Evolutionary conservation across 2,888 invertebrate genomes (phyloP).

Genomic region (Julus scandinavius): DNA sequence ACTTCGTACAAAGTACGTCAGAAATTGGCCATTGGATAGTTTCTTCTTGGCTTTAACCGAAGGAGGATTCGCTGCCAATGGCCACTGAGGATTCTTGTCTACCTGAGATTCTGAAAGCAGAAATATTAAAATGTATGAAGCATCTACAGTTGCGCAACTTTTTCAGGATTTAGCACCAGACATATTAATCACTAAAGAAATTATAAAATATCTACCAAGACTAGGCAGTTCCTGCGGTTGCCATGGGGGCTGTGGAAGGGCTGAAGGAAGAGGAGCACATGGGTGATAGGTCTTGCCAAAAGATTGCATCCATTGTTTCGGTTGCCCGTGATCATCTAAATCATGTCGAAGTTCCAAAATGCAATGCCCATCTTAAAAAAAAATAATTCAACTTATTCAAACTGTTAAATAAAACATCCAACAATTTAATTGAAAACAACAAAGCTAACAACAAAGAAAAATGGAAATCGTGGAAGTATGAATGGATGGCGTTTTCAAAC

Average conservation of each 20-base stretch:
- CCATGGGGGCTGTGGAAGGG: constrained; percentile 29
- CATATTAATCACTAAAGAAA: neutral
- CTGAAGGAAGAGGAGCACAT: constrained; percentile 3
- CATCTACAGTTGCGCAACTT: neutral
- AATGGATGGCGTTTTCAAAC: too few species aligned
- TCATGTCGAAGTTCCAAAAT: constrained; percentile 57
- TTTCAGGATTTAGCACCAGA: neutral
- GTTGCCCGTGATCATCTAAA: constrained; percentile 44
- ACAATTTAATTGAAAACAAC: too few species aligned
- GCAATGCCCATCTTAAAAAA: constrained; percentile 57
- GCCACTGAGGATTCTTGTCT: constrained; percentile 43
- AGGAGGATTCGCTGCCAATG: constrained; percentile 1
- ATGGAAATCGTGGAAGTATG: too few species aligned
- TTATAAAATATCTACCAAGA: constrained; percentile 4
- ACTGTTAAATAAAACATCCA: neutral
- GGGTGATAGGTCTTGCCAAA: constrained; percentile 56
- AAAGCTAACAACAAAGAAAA: too few species aligned
- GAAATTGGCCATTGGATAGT: constrained; percentile 13
- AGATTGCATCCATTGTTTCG: constrained; percentile 57
- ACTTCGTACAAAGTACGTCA: constrained; percentile 51
- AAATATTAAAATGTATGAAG: neutral
- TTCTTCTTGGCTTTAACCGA: constrained; percentile 50
- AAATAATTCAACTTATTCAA: constrained; percentile 9
- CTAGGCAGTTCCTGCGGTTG: constrained; percentile 50
- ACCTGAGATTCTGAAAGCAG: constrained; percentile 45